Conservation (phyloP, 2,113 vertebrate genomes). For the Proteles cristata region DNA sequence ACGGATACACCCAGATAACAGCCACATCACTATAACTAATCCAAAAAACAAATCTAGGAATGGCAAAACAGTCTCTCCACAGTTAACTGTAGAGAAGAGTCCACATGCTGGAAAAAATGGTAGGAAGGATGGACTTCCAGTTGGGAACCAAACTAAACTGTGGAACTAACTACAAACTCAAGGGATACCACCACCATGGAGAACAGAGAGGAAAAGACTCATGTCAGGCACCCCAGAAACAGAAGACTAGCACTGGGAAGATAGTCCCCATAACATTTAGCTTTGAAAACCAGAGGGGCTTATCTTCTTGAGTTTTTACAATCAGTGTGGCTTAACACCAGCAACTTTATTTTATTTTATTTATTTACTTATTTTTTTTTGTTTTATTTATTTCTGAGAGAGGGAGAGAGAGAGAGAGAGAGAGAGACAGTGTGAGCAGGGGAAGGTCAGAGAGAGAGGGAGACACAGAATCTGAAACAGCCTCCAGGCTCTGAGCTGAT, state of each 20-base stretch:
- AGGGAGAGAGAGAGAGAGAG: too few relatives aligned
- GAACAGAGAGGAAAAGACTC: not conserved
- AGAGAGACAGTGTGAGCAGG: too few relatives aligned
- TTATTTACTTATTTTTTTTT: too few relatives aligned
- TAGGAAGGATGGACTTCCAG: not conserved
- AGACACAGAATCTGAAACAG: too few relatives aligned
- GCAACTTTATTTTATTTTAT: not conserved
- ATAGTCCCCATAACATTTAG: not conserved
- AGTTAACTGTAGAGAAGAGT: not conserved
- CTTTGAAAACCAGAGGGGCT: not conserved
- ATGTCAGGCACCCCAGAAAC: not conserved
- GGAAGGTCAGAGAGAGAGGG: too few relatives aligned
- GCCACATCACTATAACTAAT: not conserved
- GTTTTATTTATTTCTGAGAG: too few relatives aligned
- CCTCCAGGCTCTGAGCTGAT: too few relatives aligned
- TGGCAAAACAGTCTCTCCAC: not conserved
- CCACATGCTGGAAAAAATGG: not conserved
- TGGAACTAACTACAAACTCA: not conserved
- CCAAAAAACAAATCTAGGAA: not conserved
- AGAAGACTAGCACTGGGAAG: not conserved
- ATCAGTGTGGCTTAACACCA: not conserved
- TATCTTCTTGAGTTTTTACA: not conserved
- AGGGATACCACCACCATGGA: not conserved
- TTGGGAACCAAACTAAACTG: not conserved
- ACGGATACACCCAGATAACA: not conserved